Evolutionary conservation across 1,140 invertebrate genomes (phyloP), one percentile per base, ranked within the genome.

Genomic region (Orius laevigatus): DNA sequence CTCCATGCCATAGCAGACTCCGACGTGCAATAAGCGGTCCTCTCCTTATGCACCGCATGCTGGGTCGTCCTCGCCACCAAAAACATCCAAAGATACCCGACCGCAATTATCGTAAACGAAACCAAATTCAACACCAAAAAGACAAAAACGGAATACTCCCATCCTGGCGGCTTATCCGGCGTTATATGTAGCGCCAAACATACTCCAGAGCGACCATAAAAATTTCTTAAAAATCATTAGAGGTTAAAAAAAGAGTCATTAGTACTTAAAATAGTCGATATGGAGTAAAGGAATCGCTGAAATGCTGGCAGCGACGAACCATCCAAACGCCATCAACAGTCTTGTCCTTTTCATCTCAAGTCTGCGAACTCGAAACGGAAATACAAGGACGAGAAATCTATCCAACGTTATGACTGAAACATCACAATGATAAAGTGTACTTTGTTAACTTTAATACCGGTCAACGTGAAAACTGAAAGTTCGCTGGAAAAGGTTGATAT

Each of bases 111-210:
- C 10, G 65, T 54, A 54, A 74, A 70, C 9, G 71, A 72, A 3
- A 68, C 38, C 32, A 71, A 62, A 58, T 75, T 75, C 1, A 70
- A 54, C 54, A 63, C 64, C 65, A 75, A 58, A 58, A 74, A 75
- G 5, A 75, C 62, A 53, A 69, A 69, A 9, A 74, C 69, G 0
- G 73, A 72, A 56, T 74, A 75, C 56, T 75, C 68, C 73, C 73
- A 75, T n/a, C 72, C 73, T 45, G 59, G 66, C 0, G 66, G 69
- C 47, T 67, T 65, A 42, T 67, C 67, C 8, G 65, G 64, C 2
- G 70, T 75, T 36, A 75, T 72, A 54, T 74, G 73, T 12, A 75
- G 60, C 0, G 72, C 70, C 31, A 75, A 61, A 54, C 73, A 75
- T 1, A 75, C 72, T 0, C 72, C 72, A 0, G 72, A 74, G 16